These are phyloP conservation scores for Myotis pilosus DNA, from an alignment of 2,797 vertebrate genomes.

Conservation along the genomic window DNA sequence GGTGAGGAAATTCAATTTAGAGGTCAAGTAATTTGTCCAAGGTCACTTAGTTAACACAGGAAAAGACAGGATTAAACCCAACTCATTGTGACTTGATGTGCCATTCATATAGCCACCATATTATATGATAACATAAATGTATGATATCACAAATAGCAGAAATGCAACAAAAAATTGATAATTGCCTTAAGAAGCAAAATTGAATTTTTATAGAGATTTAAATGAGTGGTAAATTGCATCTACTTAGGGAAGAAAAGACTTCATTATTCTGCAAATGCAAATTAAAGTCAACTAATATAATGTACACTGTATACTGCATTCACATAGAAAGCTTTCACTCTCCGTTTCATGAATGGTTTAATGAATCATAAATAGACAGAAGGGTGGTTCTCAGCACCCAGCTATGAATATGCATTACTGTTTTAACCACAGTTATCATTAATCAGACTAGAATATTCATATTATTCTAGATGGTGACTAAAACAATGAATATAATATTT, in stretches of 20 bases:
- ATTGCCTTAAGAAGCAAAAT: not conserved
- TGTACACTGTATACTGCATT: not conserved
- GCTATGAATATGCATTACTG: slow-evolving; percentile 26
- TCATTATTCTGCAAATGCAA: slow-evolving; percentile 54
- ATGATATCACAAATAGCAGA: not conserved
- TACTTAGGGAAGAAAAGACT: slow-evolving; percentile 38
- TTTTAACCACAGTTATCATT: slow-evolving; percentile 22
- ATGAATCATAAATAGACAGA: slow-evolving; percentile 33
- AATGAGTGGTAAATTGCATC: not conserved
- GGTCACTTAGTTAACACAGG: not conserved
- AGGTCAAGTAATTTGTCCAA: not conserved
- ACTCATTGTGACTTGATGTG: not conserved
- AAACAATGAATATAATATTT: slow-evolving; percentile 52
- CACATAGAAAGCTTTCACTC: not conserved
- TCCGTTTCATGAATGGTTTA: slow-evolving; percentile 35
- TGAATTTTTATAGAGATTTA: slow-evolving; percentile 17
- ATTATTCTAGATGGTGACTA: slow-evolving; percentile 32
- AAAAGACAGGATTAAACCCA: not conserved
- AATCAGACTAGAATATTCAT: slow-evolving; percentile 16
- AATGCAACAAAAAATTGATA: not conserved
- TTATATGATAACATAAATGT: not conserved
- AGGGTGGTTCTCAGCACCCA: slow-evolving; percentile 17
- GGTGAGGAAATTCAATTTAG: not conserved
- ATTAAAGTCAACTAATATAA: slow-evolving; percentile 42
- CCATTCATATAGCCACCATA: not conserved